phyloP scores from a whole-genome alignment of 2,113 vertebrate genomes.

The Phoxinus phoxinus region DNA sequence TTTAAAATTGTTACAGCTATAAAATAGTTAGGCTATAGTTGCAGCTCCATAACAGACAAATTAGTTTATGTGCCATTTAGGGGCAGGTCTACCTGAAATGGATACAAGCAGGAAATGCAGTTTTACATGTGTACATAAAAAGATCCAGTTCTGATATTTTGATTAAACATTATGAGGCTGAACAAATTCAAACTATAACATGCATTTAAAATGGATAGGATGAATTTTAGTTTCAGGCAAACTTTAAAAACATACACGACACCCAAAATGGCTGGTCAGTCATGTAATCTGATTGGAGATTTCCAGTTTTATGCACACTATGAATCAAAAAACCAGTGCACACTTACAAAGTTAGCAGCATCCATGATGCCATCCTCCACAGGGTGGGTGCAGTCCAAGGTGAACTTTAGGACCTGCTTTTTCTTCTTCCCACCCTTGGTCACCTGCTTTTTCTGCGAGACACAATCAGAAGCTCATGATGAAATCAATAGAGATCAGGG shows the following conservation, averaged over 20 bases:
- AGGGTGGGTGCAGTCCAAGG: conserved; percentile 96
- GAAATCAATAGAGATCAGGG: too few species aligned
- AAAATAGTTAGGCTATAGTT: too few species aligned
- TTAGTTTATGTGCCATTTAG: too few species aligned
- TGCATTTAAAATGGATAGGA: too few species aligned
- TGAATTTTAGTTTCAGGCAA: too few species aligned
- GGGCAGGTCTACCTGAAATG: neutral
- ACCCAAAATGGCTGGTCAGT: neutral
- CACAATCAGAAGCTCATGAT: neutral
- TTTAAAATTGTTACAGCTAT: too few species aligned
- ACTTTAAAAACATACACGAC: neutral
- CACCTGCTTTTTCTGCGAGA: conserved; percentile 84
- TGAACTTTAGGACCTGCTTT: conserved; percentile 96
- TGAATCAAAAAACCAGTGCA: too few species aligned
- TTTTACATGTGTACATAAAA: neutral
- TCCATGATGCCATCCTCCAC: conserved; percentile 99
- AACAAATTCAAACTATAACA: too few species aligned
- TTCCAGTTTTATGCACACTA: neutral
- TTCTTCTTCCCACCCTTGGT: conserved; percentile 94
- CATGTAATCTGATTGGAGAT: neutral
- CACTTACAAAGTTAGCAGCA: conserved; percentile 94
- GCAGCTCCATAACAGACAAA: too few species aligned
- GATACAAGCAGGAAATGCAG: neutral
- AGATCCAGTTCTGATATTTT: too few species aligned
- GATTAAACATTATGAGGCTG: too few species aligned